These are phyloP conservation scores for Hemicentrotus pulcherrimus DNA, from an alignment of 35 echinoderm and acorn worm genomes.

Conservation along the genomic window DNA sequence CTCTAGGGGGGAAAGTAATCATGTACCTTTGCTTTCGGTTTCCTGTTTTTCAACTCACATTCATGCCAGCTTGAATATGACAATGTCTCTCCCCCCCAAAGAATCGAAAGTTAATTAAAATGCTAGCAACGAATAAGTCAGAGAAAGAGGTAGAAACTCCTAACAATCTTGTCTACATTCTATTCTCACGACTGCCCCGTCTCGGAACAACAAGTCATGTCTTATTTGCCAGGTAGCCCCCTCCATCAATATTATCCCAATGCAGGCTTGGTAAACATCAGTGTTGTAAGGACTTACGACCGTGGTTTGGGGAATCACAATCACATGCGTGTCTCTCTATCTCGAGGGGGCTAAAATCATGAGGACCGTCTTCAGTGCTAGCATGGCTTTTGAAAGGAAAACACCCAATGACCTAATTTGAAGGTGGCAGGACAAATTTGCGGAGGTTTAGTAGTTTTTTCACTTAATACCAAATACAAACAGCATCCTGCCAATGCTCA, in stretches of 20 bases:
- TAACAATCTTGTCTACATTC: not conserved
- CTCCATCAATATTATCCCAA: conserved; percentile 2
- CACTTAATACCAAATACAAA: not conserved
- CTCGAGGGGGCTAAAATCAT: not conserved
- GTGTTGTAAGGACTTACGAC: not conserved
- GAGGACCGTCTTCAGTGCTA: not conserved
- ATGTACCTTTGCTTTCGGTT: not conserved
- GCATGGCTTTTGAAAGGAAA: not conserved
- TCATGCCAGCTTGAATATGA: not conserved
- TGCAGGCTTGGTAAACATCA: not conserved
- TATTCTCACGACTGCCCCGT: not conserved
- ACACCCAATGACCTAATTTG: not conserved
- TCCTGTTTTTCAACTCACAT: too few relatives aligned
- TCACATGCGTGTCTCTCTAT: not conserved
- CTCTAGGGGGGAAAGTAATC: not conserved
- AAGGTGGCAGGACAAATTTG: conserved; percentile 10
- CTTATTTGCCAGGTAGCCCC: not conserved
- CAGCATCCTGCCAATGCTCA: not conserved
- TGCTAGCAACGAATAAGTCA: not conserved
- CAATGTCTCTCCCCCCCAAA: not conserved
- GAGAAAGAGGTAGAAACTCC: not conserved
- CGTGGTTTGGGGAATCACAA: not conserved
- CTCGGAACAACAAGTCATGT: not conserved
- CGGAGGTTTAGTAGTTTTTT: not conserved
- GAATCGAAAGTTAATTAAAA: not conserved